Conservation (phyloP, 2,888 invertebrate species). For the Habrosyne pyritoides region DNA sequence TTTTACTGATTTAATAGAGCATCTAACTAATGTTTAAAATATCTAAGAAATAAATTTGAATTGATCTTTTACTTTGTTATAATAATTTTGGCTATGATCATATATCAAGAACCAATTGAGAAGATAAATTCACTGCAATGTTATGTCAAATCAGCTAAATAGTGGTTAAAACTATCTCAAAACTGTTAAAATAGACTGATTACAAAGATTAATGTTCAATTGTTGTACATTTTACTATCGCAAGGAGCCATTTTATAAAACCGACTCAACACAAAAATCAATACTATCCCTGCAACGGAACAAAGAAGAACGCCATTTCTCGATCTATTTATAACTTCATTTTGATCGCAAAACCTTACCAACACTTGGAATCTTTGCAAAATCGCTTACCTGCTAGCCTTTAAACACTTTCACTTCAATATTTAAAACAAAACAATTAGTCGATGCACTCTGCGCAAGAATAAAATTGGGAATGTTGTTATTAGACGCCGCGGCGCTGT, state of each 20-base stretch:
- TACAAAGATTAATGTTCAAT: not conserved
- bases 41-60: too few relatives aligned
- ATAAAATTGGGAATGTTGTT: slow-evolving; percentile 42
- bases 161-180: too few relatives aligned
- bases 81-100: too few relatives aligned
- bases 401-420: slow-evolving; percentile 9
- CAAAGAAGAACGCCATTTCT: not conserved
- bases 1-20: too few relatives aligned
- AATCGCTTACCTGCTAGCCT: not conserved
- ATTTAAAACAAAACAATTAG: slow-evolving; percentile 18
- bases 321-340: not conserved
- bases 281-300: not conserved
- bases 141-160: too few relatives aligned
- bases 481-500: slow-evolving; percentile 34
- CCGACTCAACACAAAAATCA: not conserved
- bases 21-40: too few relatives aligned
- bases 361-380: not conserved
- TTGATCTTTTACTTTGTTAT: too few relatives aligned
- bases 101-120: too few relatives aligned
- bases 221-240: not conserved
- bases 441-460: slow-evolving; percentile 26
- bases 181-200: not conserved
- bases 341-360: not conserved
- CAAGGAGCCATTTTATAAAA: slow-evolving; percentile 15
- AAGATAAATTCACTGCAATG: too few relatives aligned